Evolutionary conservation across 2,888 invertebrate species (phyloP), one percentile per base, ranked within the genome.

Genomic region (Danaus chrysippus): DNA sequence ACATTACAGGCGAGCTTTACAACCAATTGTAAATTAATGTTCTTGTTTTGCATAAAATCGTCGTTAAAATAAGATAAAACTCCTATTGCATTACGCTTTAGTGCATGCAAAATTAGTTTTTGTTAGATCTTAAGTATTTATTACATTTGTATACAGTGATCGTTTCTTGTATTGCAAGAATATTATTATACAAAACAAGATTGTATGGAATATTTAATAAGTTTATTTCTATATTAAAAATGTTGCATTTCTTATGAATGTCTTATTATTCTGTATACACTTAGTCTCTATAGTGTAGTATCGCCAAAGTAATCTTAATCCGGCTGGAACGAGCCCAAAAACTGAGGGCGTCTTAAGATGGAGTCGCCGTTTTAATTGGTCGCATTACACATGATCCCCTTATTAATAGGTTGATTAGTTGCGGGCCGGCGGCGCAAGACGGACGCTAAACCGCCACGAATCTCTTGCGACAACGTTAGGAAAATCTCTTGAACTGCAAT

Each of bases 321-420:
- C 80, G 69, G 72, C 84, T 89, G 90, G 91, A 89, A 81, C 81
- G 82, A 82, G 76, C 87, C 91, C 89, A 90, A 91, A 91, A 89
- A 88, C 88, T 88, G 87, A 77, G 84, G 73, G 82, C 79, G 85
- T 87, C 88, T 89, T 82, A 86, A 89, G 88, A 86, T 73, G 77
- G 76, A 85, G 85, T 82, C 85, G 79, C 84, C 82, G 76, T 87
- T 90, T 89, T 91, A 91, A 90, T 90, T 90, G 85, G 86, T 79
- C 80, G 90, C 73, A 88, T 91, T 90, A 89, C 78, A 77, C 79
- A 77, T 84, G 80, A 91, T 81, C 91, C 80, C 82, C 81, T 83
- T 90, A 91, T 90, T 88, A 91, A 91, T 91, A 87, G 90, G 87
- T 86, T 86, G 90, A 88, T 91, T 90, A 88, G 81, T 84, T 82